Conservation (phyloP, 2,888 invertebrate species). For the Hydroisotoma schaefferi region DNA sequence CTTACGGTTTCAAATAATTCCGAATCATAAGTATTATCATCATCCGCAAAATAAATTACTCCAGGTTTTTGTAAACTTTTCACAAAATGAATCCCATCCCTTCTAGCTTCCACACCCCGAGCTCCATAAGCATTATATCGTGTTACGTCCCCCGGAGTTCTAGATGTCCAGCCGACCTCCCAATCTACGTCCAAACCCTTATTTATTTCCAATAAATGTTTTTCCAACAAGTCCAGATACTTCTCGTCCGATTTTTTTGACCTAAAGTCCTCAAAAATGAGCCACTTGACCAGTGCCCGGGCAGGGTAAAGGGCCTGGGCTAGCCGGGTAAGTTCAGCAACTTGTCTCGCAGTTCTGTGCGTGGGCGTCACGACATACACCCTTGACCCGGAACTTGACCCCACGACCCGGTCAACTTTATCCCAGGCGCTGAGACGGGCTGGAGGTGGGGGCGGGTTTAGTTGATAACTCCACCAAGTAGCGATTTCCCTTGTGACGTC, state of each 20-base stretch:
- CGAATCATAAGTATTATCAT: slow-evolving; percentile 56
- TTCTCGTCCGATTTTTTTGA: slow-evolving; percentile 49
- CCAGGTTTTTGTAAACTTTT: slow-evolving; percentile 63
- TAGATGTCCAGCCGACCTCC: neutral
- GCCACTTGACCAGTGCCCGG: slow-evolving; percentile 63
- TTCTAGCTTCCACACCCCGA: slow-evolving; percentile 71
- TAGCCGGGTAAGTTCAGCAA: slow-evolving; percentile 69
- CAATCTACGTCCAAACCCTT: neutral
- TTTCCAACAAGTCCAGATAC: neutral
- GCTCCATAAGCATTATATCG: slow-evolving; percentile 57
- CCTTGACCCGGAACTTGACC: too few species aligned
- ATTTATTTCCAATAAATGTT: slow-evolving; percentile 52
- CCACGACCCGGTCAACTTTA: too few species aligned
- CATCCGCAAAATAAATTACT: slow-evolving; percentile 75
- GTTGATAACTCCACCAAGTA: too few species aligned
- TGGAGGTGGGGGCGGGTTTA: too few species aligned
- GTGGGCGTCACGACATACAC: slow-evolving; percentile 33
- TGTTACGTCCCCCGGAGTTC: neutral
- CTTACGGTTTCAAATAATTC: slow-evolving; percentile 21
- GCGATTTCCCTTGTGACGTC: too few species aligned
- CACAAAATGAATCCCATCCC: slow-evolving; percentile 69
- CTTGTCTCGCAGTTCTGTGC: slow-evolving; percentile 18
- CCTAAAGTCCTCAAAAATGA: slow-evolving; percentile 66
- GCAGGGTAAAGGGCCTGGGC: slow-evolving; percentile 67
- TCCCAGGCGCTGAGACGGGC: too few species aligned